These are phyloP conservation scores for Coelopa frigida DNA, from an alignment of 1,140 invertebrate genomes.

Conservation along the genomic window DNA sequence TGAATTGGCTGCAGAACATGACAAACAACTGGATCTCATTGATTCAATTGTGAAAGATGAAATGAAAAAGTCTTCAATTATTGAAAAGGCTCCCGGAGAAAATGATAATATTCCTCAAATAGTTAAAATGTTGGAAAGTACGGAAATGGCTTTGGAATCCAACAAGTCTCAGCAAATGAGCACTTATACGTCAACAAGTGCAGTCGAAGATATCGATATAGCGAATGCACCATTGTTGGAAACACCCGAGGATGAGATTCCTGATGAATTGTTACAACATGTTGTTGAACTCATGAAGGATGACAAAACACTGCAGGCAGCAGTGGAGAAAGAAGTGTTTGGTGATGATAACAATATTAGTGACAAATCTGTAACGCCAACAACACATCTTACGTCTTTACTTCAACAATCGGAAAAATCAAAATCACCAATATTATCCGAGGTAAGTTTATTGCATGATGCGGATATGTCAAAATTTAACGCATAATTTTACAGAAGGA, in stretches of 20 bases:
- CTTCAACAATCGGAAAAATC: too few relatives aligned
- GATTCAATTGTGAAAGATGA: slow-evolving; percentile 34
- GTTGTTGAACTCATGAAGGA: slow-evolving; percentile 59
- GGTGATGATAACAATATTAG: slow-evolving; percentile 2
- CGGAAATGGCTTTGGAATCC: slow-evolving; percentile 22
- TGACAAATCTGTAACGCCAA: too few relatives aligned
- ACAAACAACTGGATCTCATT: slow-evolving; percentile 43
- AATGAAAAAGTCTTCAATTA: slow-evolving; percentile 23
- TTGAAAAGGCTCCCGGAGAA: slow-evolving; percentile 17
- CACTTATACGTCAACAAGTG: neutral
- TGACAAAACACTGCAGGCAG: slow-evolving; percentile 59
- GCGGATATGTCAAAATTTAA: too few relatives aligned
- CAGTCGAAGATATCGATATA: slow-evolving; percentile 25
- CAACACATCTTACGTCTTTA: too few relatives aligned
- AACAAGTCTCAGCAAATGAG: neutral
- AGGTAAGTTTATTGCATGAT: too few relatives aligned
- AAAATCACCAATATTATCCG: too few relatives aligned
- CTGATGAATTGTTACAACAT: slow-evolving; percentile 60
- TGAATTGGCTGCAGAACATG: slow-evolving; percentile 36
- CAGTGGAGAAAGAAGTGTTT: slow-evolving; percentile 55
- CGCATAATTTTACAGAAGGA: too few relatives aligned
- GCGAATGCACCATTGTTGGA: slow-evolving; percentile 20
- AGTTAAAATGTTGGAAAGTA: slow-evolving; percentile 42
- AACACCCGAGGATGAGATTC: slow-evolving; percentile 51
- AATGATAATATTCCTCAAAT: slow-evolving; percentile 40